Conservation (phyloP, 2,888 invertebrate species). For the Apodemia zela region DNA sequence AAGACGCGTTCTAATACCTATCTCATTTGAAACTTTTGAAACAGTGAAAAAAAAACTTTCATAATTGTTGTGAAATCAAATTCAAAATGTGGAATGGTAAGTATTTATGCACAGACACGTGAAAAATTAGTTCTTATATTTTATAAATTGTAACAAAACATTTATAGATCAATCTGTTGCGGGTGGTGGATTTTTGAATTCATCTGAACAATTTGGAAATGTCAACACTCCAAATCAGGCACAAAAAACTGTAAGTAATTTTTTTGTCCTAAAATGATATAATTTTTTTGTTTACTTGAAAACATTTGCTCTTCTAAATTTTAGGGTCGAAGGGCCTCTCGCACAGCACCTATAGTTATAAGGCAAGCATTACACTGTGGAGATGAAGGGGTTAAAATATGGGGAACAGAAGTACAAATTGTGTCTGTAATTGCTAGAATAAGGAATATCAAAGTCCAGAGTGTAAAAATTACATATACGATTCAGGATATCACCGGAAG, state of each 20-base stretch:
- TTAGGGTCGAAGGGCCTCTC: conserved; percentile 65
- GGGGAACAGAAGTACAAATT: conserved; percentile 75
- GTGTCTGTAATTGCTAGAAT: conserved; percentile 65
- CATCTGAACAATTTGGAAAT: conserved; percentile 70
- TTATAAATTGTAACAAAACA: conserved; percentile 2
- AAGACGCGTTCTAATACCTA: no score
- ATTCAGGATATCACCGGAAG: conserved; percentile 75
- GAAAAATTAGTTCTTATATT: not conserved
- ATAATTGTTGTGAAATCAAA: not conserved
- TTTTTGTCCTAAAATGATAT: no score
- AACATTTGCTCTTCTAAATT: not conserved
- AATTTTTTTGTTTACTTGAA: not conserved
- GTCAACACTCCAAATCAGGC: conserved; percentile 66
- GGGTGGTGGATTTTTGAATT: conserved; percentile 72
- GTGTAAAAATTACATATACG: conserved; percentile 74
- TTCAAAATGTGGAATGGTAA: conserved; percentile 34
- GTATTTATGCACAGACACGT: conserved; percentile 17
- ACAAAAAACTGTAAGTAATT: conserved; percentile 56
- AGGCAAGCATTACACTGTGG: conserved; percentile 69
- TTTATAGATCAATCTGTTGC: conserved; percentile 67
- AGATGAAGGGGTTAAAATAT: conserved; percentile 73
- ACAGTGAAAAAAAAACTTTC: not conserved
- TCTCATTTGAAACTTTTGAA: no score
- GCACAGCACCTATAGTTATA: conserved; percentile 73
- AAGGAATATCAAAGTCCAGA: conserved; percentile 66